A percentile compares a stretch with the other conserved stretches of the same genome.
Conservation (phyloP, 2,888 invertebrate species). For the Epinotia brunnichana region DNA sequence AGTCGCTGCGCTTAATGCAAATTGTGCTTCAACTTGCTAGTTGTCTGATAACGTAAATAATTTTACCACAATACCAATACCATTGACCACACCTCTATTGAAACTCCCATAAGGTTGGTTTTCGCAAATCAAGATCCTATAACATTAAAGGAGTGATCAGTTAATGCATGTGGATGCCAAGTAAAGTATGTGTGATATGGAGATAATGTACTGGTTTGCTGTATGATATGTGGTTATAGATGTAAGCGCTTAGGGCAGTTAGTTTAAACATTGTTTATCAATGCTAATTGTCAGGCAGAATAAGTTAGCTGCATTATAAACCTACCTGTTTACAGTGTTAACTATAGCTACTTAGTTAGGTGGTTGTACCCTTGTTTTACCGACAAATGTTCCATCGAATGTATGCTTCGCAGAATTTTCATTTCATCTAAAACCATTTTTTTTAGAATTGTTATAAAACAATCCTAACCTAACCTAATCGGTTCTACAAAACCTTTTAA, state of each 20-base stretch:
- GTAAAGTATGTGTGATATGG: constrained; percentile 34
- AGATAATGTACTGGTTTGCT: constrained; percentile 30
- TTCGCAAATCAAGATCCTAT: not conserved
- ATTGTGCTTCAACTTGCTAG: constrained; percentile 30
- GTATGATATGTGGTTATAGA: constrained; percentile 20
- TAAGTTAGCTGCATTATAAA: not conserved
- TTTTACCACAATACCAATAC: constrained; percentile 6
- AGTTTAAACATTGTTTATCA: constrained; percentile 21
- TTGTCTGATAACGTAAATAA: constrained; percentile 30
- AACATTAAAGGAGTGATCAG: not conserved
- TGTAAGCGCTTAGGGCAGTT: constrained; percentile 5
- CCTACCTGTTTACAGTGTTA: too few species aligned
- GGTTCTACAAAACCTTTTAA: too few species aligned
- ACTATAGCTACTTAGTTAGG: too few species aligned
- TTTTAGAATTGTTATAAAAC: too few species aligned
- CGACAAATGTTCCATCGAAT: too few species aligned
- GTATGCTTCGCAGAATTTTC: too few species aligned
- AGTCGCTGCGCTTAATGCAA: constrained; percentile 32
- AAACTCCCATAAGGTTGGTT: not conserved
- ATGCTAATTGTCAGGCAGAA: constrained; percentile 15
- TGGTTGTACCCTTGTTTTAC: too few species aligned
- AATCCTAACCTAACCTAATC: too few species aligned
- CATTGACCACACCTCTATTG: not conserved
- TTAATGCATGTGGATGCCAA: constrained; percentile 15
- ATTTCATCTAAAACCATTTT: too few species aligned